phyloP scores from a whole-genome alignment of 2,888 invertebrate species.

The Dasypolia templi region DNA sequence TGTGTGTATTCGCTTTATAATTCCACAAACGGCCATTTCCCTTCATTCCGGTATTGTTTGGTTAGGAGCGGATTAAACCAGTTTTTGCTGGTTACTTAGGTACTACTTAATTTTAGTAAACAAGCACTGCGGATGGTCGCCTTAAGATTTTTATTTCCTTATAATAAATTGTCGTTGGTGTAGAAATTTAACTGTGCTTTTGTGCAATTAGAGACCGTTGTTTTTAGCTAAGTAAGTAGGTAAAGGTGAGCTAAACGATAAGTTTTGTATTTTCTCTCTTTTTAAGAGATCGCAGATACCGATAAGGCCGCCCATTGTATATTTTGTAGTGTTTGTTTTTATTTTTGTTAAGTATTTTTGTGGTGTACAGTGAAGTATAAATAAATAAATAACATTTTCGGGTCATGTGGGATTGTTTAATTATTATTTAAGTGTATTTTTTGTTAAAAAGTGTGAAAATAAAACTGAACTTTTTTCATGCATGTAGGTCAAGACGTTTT shows the following conservation, averaged over 20 bases:
- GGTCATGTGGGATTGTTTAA: neutral
- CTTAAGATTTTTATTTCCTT: conserved; percentile 64
- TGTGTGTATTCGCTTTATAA: conserved; percentile 64
- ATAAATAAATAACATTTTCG: neutral
- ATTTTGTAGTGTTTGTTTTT: too few relatives aligned
- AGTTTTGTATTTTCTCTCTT: neutral
- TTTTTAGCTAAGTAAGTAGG: conserved; percentile 14
- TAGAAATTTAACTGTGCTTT: conserved; percentile 42
- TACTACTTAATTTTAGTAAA: conserved; percentile 69
- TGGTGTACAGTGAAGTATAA: too few relatives aligned
- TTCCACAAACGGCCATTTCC: conserved; percentile 68
- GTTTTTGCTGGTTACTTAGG: conserved; percentile 71
- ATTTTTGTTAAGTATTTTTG: too few relatives aligned
- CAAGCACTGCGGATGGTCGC: conserved; percentile 62
- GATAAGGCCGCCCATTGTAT: too few relatives aligned
- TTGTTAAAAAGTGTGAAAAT: neutral
- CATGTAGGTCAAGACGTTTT: neutral
- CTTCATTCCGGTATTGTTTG: conserved; percentile 72
- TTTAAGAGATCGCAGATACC: too few relatives aligned
- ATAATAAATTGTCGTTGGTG: conserved; percentile 47
- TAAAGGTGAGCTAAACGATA: conserved; percentile 1
- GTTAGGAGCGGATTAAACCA: conserved; percentile 74
- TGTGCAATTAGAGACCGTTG: conserved; percentile 26
- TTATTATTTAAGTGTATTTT: neutral
- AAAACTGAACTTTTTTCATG: neutral